These are phyloP conservation scores for Caracal caracal DNA, from an alignment of 2,113 vertebrate species.

Conservation along the genomic window DNA sequence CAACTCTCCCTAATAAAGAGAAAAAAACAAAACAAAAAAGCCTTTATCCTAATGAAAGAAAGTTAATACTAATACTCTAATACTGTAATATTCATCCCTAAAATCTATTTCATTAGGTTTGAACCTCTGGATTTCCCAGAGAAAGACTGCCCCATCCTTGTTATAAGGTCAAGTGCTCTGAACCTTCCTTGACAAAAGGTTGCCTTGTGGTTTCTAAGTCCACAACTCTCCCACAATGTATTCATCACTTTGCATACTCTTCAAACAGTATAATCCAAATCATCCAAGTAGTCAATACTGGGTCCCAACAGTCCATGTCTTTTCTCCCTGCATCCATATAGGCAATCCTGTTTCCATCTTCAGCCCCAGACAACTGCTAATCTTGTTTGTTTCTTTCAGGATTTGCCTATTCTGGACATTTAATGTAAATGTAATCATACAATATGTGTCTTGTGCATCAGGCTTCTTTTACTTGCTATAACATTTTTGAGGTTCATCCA, in stretches of 20 bases:
- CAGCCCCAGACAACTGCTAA: neutral
- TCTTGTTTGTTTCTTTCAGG: neutral
- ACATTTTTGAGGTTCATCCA: neutral
- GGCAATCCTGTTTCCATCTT: neutral
- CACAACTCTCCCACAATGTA: neutral
- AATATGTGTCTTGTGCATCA: neutral
- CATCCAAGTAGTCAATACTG: neutral
- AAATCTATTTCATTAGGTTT: conserved; percentile 45
- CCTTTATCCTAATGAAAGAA: conserved; percentile 6
- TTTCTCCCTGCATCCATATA: neutral
- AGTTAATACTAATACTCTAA: neutral
- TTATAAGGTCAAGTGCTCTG: neutral
- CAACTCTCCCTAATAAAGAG: neutral
- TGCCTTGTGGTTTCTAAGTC: conserved; percentile 6
- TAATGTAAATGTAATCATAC: neutral
- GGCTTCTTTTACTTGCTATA: neutral
- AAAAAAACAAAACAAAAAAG: neutral
- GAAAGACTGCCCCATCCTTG: neutral
- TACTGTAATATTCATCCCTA: neutral
- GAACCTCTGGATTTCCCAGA: neutral
- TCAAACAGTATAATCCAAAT: neutral
- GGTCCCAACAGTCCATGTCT: neutral
- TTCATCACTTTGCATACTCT: neutral
- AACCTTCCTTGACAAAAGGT: neutral
- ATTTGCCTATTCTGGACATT: conserved; percentile 2